Conservation (phyloP, 2,888 invertebrate species). For the Sycophila texana region DNA sequence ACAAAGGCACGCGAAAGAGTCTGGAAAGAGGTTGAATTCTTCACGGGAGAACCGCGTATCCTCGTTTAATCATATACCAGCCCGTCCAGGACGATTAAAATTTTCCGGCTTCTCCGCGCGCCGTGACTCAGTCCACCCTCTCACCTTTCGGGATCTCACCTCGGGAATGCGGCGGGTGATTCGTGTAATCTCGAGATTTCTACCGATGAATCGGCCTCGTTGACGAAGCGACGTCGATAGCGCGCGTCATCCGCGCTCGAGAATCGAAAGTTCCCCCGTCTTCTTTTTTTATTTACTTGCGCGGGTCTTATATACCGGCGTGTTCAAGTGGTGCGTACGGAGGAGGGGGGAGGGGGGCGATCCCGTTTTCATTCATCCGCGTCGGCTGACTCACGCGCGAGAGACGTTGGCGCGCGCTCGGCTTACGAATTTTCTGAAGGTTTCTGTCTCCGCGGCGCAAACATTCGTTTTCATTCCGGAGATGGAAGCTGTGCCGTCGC, state of each 20-base stretch:
- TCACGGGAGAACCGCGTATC: no score
- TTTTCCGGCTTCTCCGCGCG: constrained; percentile 12
- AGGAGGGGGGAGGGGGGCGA: constrained; percentile 5
- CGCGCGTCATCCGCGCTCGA: not conserved
- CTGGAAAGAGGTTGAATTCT: no score
- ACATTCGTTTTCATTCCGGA: not conserved
- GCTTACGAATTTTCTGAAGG: constrained; percentile 11
- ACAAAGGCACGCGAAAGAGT: no score
- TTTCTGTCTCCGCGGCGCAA: not conserved
- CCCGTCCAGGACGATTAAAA: constrained; percentile 19
- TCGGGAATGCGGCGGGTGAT: constrained; percentile 3
- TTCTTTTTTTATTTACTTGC: not conserved
- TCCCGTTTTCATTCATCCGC: constrained; percentile 53
- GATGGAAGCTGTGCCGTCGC: no score
- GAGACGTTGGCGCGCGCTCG: constrained; percentile 1
- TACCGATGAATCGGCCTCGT: constrained; percentile 26
- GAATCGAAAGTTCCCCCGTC: constrained; percentile 22
- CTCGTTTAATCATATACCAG: not conserved
- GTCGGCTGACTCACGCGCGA: constrained; percentile 42
- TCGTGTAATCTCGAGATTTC: constrained; percentile 14
- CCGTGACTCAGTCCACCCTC: not conserved
- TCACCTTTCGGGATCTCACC: not conserved
- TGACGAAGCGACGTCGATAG: constrained; percentile 4
- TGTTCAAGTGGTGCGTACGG: constrained; percentile 1
- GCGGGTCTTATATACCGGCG: not conserved